A percentile compares a stretch with the other conserved stretches of the same genome.
Conservation (phyloP, 2,888 invertebrate species). For the Argyresthia albistria region DNA sequence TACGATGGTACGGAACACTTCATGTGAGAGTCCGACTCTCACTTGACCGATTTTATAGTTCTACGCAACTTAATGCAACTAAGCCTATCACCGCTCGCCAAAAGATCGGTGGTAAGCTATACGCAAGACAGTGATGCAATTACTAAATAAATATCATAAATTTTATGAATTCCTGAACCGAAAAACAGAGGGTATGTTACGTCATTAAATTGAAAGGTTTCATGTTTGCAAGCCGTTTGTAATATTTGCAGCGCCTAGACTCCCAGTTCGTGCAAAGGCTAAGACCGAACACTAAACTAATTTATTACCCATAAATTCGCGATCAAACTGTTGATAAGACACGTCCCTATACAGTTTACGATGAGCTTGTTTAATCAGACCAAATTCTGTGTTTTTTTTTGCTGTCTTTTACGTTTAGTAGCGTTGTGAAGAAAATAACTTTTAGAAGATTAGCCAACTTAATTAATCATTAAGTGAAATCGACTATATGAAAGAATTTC, state of each 20-base stretch:
- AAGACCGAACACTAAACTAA: slow-evolving; percentile 42
- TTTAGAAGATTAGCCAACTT: neutral
- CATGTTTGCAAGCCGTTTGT: slow-evolving; percentile 48
- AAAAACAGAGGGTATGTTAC: neutral
- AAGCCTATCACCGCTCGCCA: no score
- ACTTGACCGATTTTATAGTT: no score
- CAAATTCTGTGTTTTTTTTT: slow-evolving; percentile 4
- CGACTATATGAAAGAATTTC: no score
- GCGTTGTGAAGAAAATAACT: no score
- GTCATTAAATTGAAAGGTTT: slow-evolving; percentile 47
- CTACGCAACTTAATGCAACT: no score
- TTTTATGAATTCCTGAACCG: slow-evolving; percentile 23
- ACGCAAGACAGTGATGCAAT: no score
- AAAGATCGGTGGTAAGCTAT: no score
- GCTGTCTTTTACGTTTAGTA: neutral
- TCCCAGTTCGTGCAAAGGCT: slow-evolving; percentile 31
- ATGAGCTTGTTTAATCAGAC: slow-evolving; percentile 23
- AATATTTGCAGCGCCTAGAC: slow-evolving; percentile 28
- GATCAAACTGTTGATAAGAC: slow-evolving; percentile 49
- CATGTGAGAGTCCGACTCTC: no score
- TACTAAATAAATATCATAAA: no score
- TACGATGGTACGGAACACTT: no score
- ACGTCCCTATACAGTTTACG: slow-evolving; percentile 34
- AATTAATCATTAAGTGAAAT: no score
- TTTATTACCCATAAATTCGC: slow-evolving; percentile 48